These are phyloP conservation scores for Aplysina aerophoba DNA, from an alignment of 37 sponge, comb jelly and placozoan species.

Conservation along the genomic window DNA sequence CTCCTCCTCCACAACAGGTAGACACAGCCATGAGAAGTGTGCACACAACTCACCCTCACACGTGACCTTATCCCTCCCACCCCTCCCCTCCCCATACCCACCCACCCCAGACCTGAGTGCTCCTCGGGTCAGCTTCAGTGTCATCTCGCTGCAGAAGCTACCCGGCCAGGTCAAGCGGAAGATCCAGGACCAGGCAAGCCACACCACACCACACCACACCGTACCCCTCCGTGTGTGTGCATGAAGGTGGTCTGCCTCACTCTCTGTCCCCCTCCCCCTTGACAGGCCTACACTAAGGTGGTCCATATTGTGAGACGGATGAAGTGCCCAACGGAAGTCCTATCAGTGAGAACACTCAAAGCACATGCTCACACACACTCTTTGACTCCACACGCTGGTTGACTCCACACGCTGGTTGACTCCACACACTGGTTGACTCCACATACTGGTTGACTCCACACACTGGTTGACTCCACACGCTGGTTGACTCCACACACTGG, in stretches of 20 bases:
- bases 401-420: too few species aligned
- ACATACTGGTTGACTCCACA: too few species aligned
- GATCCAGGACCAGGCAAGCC: slow-evolving; percentile 61
- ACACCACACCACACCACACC: too few species aligned
- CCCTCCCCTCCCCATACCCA: not conserved
- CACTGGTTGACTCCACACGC: too few species aligned
- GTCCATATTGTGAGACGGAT: not conserved
- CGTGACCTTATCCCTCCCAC: not conserved
- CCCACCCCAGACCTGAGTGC: slow-evolving; percentile 25
- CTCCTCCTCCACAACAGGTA: not conserved
- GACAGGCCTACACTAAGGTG: slow-evolving; percentile 21
- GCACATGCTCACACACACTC: too few species aligned
- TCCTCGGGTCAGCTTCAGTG: slow-evolving; percentile 48
- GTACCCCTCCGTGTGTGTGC: too few species aligned
- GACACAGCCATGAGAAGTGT: not conserved
- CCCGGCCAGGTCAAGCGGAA: slow-evolving; percentile 61
- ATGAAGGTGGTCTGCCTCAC: not conserved
- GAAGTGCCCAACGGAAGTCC: slow-evolving; percentile 11
- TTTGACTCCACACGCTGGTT: not conserved
- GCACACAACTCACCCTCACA: not conserved
- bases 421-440: too few species aligned
- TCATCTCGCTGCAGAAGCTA: slow-evolving; percentile 52
- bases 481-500: too few species aligned
- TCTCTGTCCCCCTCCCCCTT: not conserved
- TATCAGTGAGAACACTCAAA: slow-evolving; percentile 6